These are phyloP conservation scores for Grammomys dolichurus DNA, from an alignment of 2,113 vertebrate species.

Conservation along the genomic window DNA sequence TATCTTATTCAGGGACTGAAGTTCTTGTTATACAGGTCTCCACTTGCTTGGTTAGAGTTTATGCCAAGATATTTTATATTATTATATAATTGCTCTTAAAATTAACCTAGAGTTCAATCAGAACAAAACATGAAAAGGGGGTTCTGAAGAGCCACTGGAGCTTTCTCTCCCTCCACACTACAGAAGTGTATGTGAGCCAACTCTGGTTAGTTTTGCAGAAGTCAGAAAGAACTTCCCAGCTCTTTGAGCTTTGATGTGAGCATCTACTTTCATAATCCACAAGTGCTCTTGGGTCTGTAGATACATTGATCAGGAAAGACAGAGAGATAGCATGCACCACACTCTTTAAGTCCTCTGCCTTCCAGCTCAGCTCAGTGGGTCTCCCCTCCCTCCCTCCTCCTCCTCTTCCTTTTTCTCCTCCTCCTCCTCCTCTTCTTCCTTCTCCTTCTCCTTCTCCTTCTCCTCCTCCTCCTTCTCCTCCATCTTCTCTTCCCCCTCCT, in stretches of 20 bases:
- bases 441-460: too few relatives aligned
- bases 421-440: not conserved
- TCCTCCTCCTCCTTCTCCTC: not conserved
- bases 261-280: not conserved
- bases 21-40: too few relatives aligned
- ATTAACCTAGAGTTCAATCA: not conserved
- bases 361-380: not conserved
- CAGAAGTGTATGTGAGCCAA: too few relatives aligned
- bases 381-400: not conserved
- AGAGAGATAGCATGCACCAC: rapidly evolving
- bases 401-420: not conserved
- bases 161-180: not conserved
- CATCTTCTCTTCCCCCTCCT: too few relatives aligned
- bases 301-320: rapidly evolving
- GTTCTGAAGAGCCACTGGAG: not conserved
- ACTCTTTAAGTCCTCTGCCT: too few relatives aligned
- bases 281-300: rapidly evolving
- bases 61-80: too few relatives aligned
- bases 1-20: too few relatives aligned
- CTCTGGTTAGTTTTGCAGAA: not conserved
- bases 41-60: too few relatives aligned
- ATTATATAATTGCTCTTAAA: not conserved
- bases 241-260: not conserved
- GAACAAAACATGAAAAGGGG: not conserved
- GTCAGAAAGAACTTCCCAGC: not conserved